Evolutionary conservation across 2,797 vertebrate species (phyloP).

Genomic region (Jordanella pulchra): DNA sequence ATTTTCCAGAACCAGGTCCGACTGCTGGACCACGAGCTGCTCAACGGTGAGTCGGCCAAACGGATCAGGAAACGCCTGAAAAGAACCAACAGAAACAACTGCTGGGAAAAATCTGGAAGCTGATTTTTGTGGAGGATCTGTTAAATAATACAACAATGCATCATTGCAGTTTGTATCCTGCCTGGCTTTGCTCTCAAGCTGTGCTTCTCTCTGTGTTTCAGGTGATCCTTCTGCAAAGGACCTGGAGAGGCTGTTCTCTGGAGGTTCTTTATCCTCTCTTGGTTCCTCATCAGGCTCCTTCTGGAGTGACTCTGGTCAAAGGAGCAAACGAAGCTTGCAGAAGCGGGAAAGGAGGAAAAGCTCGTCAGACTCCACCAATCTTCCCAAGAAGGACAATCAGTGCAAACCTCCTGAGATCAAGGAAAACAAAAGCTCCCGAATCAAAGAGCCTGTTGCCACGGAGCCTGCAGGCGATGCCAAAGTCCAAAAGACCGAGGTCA

Average conservation of each 20-base stretch:
- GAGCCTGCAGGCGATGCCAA: background rate
- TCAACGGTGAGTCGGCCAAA: slow-evolving; percentile 80
- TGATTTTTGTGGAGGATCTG: too few species aligned
- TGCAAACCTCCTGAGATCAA: slow-evolving; percentile 30
- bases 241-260: slow-evolving; percentile 60
- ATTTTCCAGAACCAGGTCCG: slow-evolving; percentile 91
- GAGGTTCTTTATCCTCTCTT: slow-evolving; percentile 47
- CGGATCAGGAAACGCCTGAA: too few species aligned
- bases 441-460: background rate
- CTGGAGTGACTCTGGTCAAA: slow-evolving; percentile 36
- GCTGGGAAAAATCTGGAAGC: too few species aligned
- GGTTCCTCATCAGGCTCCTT: slow-evolving; percentile 41
- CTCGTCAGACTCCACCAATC: slow-evolving; percentile 10
- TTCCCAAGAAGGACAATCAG: slow-evolving; percentile 40
- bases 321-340: slow-evolving; percentile 42
- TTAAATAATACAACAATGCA: too few species aligned
- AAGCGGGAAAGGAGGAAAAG: slow-evolving; percentile 52
- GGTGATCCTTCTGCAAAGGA: slow-evolving; percentile 54
- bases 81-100: too few species aligned
- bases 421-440: slow-evolving; percentile 17
- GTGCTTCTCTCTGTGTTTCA: slow-evolving; percentile 24
- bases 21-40: slow-evolving; percentile 87
- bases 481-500: slow-evolving; percentile 1
- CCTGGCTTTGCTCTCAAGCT: background rate
- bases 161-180: too few species aligned